phyloP scores from a whole-genome alignment of 1,140 invertebrate genomes.

The Pseudachorutes palmiensis region DNA sequence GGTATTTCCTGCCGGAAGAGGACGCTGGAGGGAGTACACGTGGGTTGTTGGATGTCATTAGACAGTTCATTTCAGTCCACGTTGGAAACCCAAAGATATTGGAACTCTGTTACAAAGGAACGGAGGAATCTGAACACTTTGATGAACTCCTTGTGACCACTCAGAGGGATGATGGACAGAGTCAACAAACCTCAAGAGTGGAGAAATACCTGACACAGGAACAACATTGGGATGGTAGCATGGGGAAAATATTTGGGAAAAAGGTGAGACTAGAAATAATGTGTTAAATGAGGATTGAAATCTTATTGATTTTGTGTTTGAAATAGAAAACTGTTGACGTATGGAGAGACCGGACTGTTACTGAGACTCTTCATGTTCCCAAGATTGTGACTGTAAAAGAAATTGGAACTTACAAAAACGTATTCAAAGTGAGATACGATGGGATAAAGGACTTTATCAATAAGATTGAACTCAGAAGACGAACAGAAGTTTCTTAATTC shows the following conservation, averaged over 20 bases:
- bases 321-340: neutral
- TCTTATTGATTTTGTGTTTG: neutral
- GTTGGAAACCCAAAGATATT: neutral
- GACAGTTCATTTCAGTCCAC: neutral
- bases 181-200: neutral
- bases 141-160: neutral
- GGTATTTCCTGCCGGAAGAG: neutral
- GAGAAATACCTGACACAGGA: neutral
- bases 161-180: neutral
- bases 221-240: neutral
- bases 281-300: neutral
- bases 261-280: neutral
- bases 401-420: neutral
- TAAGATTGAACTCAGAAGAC: neutral
- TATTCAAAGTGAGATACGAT: neutral
- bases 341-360: neutral
- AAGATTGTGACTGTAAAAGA: neutral
- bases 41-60: neutral
- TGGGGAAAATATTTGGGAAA: neutral
- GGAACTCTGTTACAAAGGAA: neutral
- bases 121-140: neutral
- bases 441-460: neutral
- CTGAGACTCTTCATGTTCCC: neutral
- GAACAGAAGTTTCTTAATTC: neutral
- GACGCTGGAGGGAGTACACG: neutral